Evolutionary conservation across 2,113 vertebrate genomes (phyloP).

Genomic region (Neogale vison): DNA sequence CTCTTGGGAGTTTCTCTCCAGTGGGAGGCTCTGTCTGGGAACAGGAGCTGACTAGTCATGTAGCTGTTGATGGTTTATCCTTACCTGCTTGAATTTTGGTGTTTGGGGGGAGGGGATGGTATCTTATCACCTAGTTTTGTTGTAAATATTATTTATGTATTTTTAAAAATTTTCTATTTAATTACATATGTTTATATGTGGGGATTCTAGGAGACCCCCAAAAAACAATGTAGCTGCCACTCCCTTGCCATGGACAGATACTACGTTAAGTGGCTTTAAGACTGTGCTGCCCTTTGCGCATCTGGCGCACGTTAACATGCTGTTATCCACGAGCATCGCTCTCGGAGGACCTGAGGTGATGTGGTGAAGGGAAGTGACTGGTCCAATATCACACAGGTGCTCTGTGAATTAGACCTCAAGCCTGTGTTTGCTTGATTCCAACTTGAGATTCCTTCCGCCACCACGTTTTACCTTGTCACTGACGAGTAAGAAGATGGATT

Average conservation of each 20-base stretch:
- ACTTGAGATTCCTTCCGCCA: neutral
- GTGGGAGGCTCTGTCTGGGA: neutral
- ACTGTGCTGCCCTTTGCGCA: neutral
- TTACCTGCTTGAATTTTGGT: neutral
- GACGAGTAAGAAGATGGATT: neutral
- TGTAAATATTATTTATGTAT: neutral
- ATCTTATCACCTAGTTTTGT: neutral
- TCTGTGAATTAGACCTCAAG: neutral
- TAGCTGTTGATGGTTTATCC: neutral
- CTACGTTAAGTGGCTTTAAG: neutral
- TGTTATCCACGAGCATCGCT: too few species aligned
- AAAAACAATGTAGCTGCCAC: neutral
- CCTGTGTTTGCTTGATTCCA: neutral
- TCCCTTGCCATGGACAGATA: neutral
- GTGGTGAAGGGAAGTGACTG: neutral
- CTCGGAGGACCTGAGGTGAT: neutral
- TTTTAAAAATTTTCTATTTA: neutral
- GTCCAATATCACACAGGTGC: neutral
- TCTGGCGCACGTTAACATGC: neutral
- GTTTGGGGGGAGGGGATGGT: neutral
- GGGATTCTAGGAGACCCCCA: neutral
- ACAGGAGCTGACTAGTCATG: rapidly evolving
- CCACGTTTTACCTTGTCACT: neutral
- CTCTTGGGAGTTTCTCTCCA: neutral
- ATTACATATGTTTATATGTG: neutral